Base-by-base conservation (phyloP, 1,140 invertebrate species). In the Lordiphosa stackelbergi region DNA sequence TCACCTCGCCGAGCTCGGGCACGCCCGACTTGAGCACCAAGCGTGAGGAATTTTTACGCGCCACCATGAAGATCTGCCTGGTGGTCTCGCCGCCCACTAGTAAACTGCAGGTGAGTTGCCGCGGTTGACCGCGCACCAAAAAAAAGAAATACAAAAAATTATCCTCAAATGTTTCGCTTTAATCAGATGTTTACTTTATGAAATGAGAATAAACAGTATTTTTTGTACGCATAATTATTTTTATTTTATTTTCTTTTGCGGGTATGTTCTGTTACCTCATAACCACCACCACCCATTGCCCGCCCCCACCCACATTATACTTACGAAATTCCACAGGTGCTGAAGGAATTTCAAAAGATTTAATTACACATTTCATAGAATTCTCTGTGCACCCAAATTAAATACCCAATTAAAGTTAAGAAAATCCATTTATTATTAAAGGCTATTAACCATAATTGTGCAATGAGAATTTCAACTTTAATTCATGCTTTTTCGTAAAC, bases 11-110 rank as follows among this genome's bases (percentile, higher is more conserved):
- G 4, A 64, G 69, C 12, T 56, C 73, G 5, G 46, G 83, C 54
- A 79, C 79, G 10, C 62, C 73, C 13, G 85, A 86, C 47, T 47
- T 87, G n/a, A 83, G 85, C 45, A 69, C 87, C 16, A 90, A 88
- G 47, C 85, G 89, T 12, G 89, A 90, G 54, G 89, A 90, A 69
- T 90, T 90, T 52, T 60, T 87, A 19, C 85, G 85, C 16, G 86
- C 87, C 11, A 88, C 87, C 34, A 88, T 88, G 87, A 87, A 88
- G 66, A 88, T 88, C 59, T 88, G 87, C 53, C 54, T 88, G 58
- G 87, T 88, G 36, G 87, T 88, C 4, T 88, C 87, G 35, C 87
- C 87, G 19, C 87, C 87, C 36, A 70, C 73, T 11, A 86, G 72
- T 62, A 88, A 88, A 70, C 66, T 88, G 49, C 87, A 88, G 77